These are phyloP conservation scores for Dinocampus coccinellae DNA, from an alignment of 2,888 invertebrate species.

Conservation along the genomic window DNA sequence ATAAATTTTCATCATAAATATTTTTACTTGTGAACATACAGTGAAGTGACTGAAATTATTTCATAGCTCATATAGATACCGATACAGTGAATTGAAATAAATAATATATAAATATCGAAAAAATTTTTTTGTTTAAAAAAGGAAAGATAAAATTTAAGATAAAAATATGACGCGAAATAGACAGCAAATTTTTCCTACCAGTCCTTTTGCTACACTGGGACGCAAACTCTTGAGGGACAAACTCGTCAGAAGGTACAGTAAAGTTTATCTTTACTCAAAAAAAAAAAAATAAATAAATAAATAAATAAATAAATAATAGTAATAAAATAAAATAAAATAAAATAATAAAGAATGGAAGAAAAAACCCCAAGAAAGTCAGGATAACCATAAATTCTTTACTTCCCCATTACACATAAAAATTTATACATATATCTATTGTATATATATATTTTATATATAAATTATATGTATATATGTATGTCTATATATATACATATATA, in stretches of 20 bases:
- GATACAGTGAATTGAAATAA: neutral
- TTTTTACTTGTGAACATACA: neutral
- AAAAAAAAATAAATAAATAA: neutral
- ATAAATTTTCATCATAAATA: neutral
- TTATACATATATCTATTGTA: neutral
- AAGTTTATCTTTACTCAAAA: conserved; percentile 15
- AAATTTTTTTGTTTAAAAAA: neutral
- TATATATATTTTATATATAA: too few relatives aligned
- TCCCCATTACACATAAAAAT: neutral
- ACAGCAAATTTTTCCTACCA: conserved; percentile 71
- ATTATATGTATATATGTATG: too few relatives aligned
- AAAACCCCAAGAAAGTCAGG: too few relatives aligned
- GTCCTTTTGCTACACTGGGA: conserved; percentile 72
- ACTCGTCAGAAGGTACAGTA: conserved; percentile 71
- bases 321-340: too few relatives aligned
- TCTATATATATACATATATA: conserved; percentile 2
- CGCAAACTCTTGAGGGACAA: conserved; percentile 71
- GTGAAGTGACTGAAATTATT: conserved; percentile 15
- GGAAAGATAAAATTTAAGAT: conserved; percentile 13
- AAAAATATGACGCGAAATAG: conserved; percentile 67
- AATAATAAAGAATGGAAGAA: too few relatives aligned
- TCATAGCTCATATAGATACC: neutral
- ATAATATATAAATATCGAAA: conserved; percentile 1
- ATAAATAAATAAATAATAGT: too few relatives aligned
- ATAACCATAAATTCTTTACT: conserved; percentile 24